phyloP scores from a whole-genome alignment of 2,888 invertebrate species.

The Sarcophaga subvicina region DNA sequence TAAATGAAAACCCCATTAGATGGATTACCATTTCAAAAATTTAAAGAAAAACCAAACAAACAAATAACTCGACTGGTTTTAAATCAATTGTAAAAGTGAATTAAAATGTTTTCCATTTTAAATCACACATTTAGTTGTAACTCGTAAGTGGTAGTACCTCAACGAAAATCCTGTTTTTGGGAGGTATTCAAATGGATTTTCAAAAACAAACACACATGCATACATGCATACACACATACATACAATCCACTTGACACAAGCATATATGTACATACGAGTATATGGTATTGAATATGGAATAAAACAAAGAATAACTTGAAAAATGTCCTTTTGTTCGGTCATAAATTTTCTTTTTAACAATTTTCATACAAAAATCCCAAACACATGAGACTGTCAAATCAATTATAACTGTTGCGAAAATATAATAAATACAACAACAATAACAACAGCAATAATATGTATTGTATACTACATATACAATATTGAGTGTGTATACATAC shows the following conservation, averaged over 20 bases:
- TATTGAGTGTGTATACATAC: background rate
- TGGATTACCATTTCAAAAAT: background rate
- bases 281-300: background rate
- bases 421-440: constrained; percentile 62
- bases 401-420: constrained; percentile 68
- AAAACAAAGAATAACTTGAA: constrained; percentile 59
- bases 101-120: constrained; percentile 76
- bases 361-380: constrained; percentile 63
- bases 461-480: background rate
- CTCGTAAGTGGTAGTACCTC: background rate
- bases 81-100: constrained; percentile 70
- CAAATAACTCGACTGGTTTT: background rate
- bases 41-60: no score
- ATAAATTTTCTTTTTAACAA: constrained; percentile 66
- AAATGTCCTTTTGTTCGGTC: constrained; percentile 61
- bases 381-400: constrained; percentile 67
- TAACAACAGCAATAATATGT: constrained; percentile 21
- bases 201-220: background rate
- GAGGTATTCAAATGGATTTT: background rate
- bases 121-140: constrained; percentile 42
- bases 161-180: background rate
- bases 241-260: constrained; percentile 3
- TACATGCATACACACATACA: background rate
- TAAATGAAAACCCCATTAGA: background rate
- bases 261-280: no score